A percentile compares a stretch with the other conserved stretches of the same genome.
These are phyloP conservation scores for Macrochelys suwanniensis DNA, from an alignment of 2,797 vertebrate genomes.

Conservation along the genomic window DNA sequence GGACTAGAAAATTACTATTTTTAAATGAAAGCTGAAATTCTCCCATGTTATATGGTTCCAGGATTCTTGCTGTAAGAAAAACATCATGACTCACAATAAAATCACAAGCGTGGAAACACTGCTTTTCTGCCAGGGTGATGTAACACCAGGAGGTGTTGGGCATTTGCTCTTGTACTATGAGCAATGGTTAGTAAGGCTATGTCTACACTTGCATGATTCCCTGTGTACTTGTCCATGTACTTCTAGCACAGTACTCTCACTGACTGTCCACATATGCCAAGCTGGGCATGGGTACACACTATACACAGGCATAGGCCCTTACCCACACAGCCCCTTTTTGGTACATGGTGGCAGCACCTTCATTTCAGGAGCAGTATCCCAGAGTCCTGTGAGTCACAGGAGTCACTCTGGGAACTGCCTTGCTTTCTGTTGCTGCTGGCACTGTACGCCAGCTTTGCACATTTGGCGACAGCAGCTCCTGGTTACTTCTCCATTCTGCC, in stretches of 20 bases:
- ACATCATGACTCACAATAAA: neutral
- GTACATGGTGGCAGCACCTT: neutral
- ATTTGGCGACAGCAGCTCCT: too few species aligned
- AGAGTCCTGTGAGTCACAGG: too few species aligned
- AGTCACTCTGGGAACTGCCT: too few species aligned
- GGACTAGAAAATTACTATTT: neutral
- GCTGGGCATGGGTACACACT: neutral
- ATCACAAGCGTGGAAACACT: neutral
- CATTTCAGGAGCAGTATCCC: too few species aligned
- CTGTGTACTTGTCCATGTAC: neutral
- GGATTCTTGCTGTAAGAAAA: neutral
- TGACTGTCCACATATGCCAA: neutral
- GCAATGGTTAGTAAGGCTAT: neutral
- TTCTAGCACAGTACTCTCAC: neutral
- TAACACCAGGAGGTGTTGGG: neutral
- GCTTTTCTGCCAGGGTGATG: neutral
- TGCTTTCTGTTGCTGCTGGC: too few species aligned
- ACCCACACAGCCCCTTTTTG: neutral
- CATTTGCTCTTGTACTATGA: neutral
- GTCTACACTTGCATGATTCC: neutral
- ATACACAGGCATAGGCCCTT: neutral
- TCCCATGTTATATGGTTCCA: neutral
- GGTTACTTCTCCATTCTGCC: too few species aligned
- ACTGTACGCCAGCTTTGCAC: too few species aligned
- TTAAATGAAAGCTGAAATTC: neutral